A percentile compares a stretch with the other conserved stretches of the same genome.
Conservation (phyloP, 2,888 invertebrate species). For the Malachius bipustulatus region DNA sequence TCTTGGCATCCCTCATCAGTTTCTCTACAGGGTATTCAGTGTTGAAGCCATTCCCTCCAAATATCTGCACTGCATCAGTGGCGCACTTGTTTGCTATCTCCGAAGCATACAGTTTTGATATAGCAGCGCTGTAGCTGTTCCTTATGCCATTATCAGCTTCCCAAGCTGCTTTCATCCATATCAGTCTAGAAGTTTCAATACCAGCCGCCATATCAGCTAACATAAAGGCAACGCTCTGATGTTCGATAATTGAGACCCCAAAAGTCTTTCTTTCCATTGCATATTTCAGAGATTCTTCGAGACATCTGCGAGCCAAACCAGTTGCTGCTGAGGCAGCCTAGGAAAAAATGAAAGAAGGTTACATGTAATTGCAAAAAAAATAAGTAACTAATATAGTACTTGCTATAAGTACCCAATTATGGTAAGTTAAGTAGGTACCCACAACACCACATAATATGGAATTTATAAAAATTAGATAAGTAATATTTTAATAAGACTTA, state of each 20-base stretch:
- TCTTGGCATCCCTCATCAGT: slow-evolving; percentile 98
- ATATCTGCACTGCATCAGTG: slow-evolving; percentile 88
- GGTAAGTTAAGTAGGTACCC: too few species aligned
- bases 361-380: too few species aligned
- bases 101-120: slow-evolving; percentile 88
- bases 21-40: slow-evolving; percentile 97
- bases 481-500: too few species aligned
- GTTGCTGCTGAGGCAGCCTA: slow-evolving; percentile 84
- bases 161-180: slow-evolving; percentile 81
- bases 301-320: slow-evolving; percentile 78
- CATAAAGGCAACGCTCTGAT: slow-evolving; percentile 89
- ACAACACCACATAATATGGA: too few species aligned
- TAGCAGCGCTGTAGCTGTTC: slow-evolving; percentile 81
- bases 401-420: too few species aligned
- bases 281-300: slow-evolving; percentile 90
- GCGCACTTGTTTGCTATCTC: slow-evolving; percentile 92
- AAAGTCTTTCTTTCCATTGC: slow-evolving; percentile 88
- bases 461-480: too few species aligned
- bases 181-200: slow-evolving; percentile 74
- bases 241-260: slow-evolving; percentile 67
- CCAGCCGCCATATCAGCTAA: slow-evolving; percentile 93
- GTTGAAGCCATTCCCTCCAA: slow-evolving; percentile 94
- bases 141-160: slow-evolving; percentile 66
- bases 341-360: slow-evolving; percentile 39
- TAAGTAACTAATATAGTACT: too few species aligned